phyloP scores from a whole-genome alignment of 2,797 vertebrate genomes.

The Helicolenus hilgendorfi region DNA sequence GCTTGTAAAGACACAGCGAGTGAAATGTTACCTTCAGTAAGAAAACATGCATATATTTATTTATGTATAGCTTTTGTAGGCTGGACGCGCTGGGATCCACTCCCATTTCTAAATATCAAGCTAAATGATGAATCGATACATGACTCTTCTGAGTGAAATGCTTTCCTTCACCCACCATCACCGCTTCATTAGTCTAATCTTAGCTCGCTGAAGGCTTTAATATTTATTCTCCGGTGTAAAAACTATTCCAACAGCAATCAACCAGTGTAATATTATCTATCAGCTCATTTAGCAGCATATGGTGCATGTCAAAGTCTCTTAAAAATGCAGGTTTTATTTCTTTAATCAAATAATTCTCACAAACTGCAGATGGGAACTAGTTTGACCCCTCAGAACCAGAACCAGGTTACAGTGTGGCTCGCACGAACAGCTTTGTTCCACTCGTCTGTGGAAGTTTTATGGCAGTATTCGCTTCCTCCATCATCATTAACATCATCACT shows the following conservation, averaged over 20 bases:
- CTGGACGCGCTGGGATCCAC: not conserved
- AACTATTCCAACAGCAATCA: conserved; percentile 43
- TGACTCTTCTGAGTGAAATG: not conserved
- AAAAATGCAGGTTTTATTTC: conserved; percentile 4
- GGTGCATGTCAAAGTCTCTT: conserved; percentile 26
- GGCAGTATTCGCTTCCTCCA: conserved; percentile 16
- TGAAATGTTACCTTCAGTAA: not conserved
- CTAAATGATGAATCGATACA: not conserved
- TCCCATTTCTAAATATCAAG: conserved; percentile 3
- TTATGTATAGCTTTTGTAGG: not conserved
- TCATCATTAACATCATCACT: conserved; percentile 20
- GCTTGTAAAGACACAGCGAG: conserved; percentile 60
- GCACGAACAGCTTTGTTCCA: not conserved
- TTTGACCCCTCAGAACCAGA: not conserved
- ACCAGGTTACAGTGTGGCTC: not conserved
- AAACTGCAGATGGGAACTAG: conserved; percentile 4
- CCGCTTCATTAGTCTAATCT: conserved; percentile 10
- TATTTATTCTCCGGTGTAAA: conserved; percentile 33
- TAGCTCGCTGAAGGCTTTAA: conserved; percentile 19
- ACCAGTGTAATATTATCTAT: conserved; percentile 27
- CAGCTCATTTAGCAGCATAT: conserved; percentile 63
- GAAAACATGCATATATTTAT: not conserved
- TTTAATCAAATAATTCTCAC: conserved; percentile 24
- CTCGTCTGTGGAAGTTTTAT: conserved; percentile 7
- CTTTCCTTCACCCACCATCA: not conserved